Percentiles rank a stretch among this genome's conserved stretches.
phyloP scores from a whole-genome alignment of 2,113 vertebrate genomes.

The Clarias macrocephalus region DNA sequence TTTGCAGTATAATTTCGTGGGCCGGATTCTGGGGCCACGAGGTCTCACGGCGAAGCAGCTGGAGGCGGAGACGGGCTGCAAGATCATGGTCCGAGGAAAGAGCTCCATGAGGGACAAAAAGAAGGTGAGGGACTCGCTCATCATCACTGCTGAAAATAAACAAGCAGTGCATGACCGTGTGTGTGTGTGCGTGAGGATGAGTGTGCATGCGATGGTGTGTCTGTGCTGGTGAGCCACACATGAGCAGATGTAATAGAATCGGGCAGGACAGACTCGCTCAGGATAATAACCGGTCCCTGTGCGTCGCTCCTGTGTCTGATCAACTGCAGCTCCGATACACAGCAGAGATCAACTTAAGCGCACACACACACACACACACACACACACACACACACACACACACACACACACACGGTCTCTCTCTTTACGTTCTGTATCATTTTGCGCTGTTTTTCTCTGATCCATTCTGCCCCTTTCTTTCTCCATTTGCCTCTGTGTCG shows the following conservation, averaged over 20 bases:
- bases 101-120: constrained; percentile 84
- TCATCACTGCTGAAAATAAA: too few species aligned
- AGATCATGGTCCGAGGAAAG: constrained; percentile 83
- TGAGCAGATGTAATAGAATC: constrained; percentile 44
- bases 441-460: not conserved
- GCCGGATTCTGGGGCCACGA: constrained; percentile 79
- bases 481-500: too few species aligned
- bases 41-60: constrained; percentile 82
- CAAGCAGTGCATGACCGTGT: not conserved
- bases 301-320: constrained; percentile 50
- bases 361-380: too few species aligned
- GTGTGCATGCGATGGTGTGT: not conserved
- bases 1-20: constrained; percentile 81
- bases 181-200: not conserved
- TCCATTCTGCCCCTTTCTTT: not conserved
- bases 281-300: constrained; percentile 58
- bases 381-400: too few species aligned
- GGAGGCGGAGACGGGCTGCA: constrained; percentile 82
- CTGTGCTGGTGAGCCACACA: not conserved
- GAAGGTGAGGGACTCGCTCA: constrained; percentile 70
- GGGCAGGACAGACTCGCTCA: constrained; percentile 39
- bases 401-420: not conserved
- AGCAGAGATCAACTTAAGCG: constrained; percentile 40
- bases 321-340: constrained; percentile 57
- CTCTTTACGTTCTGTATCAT: not conserved